These are phyloP conservation scores for Pollimyrus isidori DNA, from an alignment of 2,113 vertebrate genomes.

Conservation along the genomic window DNA sequence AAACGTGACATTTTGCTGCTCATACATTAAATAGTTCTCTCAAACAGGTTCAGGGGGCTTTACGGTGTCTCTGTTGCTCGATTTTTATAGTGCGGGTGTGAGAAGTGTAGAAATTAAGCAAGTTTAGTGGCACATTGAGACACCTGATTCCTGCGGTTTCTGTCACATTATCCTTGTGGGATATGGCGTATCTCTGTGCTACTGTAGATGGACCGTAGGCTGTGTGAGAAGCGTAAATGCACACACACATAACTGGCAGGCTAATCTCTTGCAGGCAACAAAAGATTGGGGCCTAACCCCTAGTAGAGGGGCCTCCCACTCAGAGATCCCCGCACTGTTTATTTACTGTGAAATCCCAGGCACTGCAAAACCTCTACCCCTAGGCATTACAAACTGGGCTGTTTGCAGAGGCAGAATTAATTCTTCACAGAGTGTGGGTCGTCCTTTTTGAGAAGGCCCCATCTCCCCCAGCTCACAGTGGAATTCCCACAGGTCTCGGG, in stretches of 20 bases:
- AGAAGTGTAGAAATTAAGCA: background rate
- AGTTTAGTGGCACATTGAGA: background rate
- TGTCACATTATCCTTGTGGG: background rate
- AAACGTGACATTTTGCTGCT: background rate
- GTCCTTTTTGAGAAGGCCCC: slow-evolving; percentile 41
- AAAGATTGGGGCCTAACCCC: slow-evolving; percentile 53
- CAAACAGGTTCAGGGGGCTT: background rate
- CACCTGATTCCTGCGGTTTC: background rate
- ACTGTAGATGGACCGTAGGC: background rate
- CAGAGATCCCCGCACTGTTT: slow-evolving; percentile 63
- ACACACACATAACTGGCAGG: slow-evolving; percentile 41
- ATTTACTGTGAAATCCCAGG: slow-evolving; percentile 66
- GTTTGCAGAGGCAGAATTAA: slow-evolving; percentile 66
- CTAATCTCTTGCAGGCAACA: slow-evolving; percentile 68
- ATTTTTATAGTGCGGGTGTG: background rate
- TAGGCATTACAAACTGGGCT: slow-evolving; percentile 55
- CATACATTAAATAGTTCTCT: background rate
- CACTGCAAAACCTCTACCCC: slow-evolving; percentile 62
- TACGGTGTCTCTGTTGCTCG: background rate
- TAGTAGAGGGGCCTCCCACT: slow-evolving; percentile 47
- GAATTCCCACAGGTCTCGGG: slow-evolving; percentile 33
- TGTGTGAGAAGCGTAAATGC: background rate
- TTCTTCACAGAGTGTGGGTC: slow-evolving; percentile 54
- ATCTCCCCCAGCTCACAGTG: slow-evolving; percentile 37
- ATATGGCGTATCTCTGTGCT: background rate